Evolutionary conservation across 2,888 invertebrate genomes (phyloP), one percentile per base, ranked within the genome.

Genomic region (Caenorhabditis japonica): DNA sequence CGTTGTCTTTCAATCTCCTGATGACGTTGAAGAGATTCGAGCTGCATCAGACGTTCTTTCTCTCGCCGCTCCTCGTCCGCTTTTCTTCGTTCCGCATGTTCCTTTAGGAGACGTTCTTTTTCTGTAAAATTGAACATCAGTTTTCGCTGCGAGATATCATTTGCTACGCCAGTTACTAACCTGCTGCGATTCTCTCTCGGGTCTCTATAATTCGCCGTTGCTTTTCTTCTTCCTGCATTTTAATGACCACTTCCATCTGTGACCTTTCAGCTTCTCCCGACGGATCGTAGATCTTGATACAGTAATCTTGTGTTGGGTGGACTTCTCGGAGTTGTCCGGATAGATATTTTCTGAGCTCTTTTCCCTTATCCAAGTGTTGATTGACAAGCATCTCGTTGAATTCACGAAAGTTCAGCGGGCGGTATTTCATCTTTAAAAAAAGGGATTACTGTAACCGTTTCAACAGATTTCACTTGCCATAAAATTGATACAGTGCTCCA

Each of bases 201-300:
- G 17, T 19, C 33, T 53, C 21, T 17, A 12, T 17, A 17, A 47
- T 41, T 23, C n/a, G 25, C 34, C 21, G 15, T 49, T 38, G 38
- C 27, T 49, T 56, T 34, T 36, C 19, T 27, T 59, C 49, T 15
- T 59, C 52, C 13, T 64, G 60, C 8, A 38, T 25, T 17, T 30
- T 13, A 15, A 47, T 56, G 33, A 17, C 56, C n/a, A 38, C 43
- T 13, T 25, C 46, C 15, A 27, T 25, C 21, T 62, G 38, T 21
- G 17, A 41, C 15, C 25, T 23, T 21, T 76, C 66, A 17, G 46
- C 55, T 38, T 73, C 76, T 39, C 78, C 80, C 5, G 66, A 19
- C 33, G 81, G 81, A 76, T 81, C 81, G 30, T 73, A 79, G 15
- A 79, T 76, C 0, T 64, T 34, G 17, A 81, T 81, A 56, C 77